Conservation (phyloP, 2,113 vertebrate genomes). For the Nothocercus nigrocapillus region DNA sequence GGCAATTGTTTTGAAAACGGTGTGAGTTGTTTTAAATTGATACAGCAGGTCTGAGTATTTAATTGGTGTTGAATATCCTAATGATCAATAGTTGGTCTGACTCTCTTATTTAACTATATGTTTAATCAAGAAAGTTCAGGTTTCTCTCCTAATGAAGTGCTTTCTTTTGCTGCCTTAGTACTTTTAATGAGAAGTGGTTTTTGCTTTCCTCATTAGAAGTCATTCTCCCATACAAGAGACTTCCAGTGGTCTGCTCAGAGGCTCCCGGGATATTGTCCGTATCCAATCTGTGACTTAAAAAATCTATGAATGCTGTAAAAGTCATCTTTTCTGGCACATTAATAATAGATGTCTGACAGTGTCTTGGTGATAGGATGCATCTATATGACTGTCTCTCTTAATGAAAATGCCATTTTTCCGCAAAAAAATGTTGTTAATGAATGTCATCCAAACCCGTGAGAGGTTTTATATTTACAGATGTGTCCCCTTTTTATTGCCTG, state of each 20-base stretch:
- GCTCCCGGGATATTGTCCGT: not conserved
- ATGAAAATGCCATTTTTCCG: constrained; percentile 61
- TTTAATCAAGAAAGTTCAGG: not conserved
- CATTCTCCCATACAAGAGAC: not conserved
- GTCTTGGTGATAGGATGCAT: not conserved
- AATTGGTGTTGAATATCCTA: not conserved
- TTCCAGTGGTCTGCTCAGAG: not conserved
- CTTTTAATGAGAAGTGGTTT: not conserved
- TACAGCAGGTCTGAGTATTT: not conserved
- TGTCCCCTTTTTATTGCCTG: not conserved
- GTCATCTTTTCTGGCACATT: not conserved
- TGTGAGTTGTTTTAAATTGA: not conserved
- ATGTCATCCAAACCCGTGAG: constrained; percentile 32
- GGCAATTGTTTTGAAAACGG: not conserved
- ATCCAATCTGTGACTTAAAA: not conserved
- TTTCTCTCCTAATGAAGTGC: not conserved
- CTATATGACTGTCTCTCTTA: not conserved
- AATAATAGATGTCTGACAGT: not conserved
- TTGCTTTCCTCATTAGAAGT: not conserved
- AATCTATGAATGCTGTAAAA: not conserved
- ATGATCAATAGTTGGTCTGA: not conserved
- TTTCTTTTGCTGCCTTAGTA: not conserved
- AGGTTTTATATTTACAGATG: constrained; percentile 37
- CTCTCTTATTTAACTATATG: not conserved
- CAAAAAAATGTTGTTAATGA: constrained; percentile 43